Base-by-base conservation (phyloP, 2,888 invertebrate species). In the Brachynemurus nebulosus region DNA sequence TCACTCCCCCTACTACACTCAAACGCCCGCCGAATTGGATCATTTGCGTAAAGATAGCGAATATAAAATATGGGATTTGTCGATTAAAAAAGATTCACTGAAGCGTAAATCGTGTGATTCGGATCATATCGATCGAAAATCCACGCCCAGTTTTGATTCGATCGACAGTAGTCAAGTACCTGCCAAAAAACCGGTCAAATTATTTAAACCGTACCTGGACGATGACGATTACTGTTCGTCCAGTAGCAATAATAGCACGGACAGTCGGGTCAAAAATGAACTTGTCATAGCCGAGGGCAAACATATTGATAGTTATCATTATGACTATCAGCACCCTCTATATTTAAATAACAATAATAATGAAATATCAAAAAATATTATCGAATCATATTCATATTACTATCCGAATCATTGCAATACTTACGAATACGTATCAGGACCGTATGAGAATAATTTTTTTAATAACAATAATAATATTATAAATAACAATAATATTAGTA, bases 141-240 rank as follows among this genome's bases (percentile, higher is more conserved):
- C 21, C 19, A 34, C 34, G 8, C 30, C 14, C 12, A 33, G 14
- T 16, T 11, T 35, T 8, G 44, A 44, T 19, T 23, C 14, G 9
- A 44, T 38, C 18, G 11, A 44, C 53, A 14, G 7, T 2, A 34
- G 18, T 40, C 12, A 14, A 36, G 9, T 14, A 14, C 30, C 37
- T 3, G 55, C 61, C 30, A 56, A 65, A 37, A 77, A 76, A 61
- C 80, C 82, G 42, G 76, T 80, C 54, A 84, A 84, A 59, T 65
- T 84, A 33, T 85, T 85, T 64, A 79, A 84, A 58, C 85, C 84
- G 21, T 85, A 84, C 61, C 67, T 83, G 41, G 69, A 80, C 49
- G 81, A 78, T 55, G 73, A 79, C 35, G 69, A 74, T 35, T 71
- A 72, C 45, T 70, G 69, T 43, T 58, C 60, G 11, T 52, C 51